Base-by-base conservation (phyloP, 2,113 vertebrate species). In the Lepisosteus oculatus region DNA sequence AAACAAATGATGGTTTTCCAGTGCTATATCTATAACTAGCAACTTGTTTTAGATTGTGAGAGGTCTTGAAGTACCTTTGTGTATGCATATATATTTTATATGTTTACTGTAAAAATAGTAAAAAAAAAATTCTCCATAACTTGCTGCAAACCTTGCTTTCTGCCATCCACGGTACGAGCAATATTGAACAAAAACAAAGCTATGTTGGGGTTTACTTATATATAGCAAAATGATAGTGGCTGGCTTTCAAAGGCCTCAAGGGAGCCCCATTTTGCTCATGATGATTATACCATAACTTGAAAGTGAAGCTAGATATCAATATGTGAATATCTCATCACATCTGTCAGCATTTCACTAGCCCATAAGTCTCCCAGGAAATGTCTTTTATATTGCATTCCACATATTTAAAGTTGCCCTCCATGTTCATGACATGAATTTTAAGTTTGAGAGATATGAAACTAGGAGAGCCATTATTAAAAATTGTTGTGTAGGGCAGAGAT, bases 231-330 rank as follows among this genome's bases (percentile, higher is more conserved):
- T n/a, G 13, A 59, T 59, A n/a, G 57, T 59, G 57, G 6, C 57
- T n/a, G 47, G 5, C 47, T 51, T 59, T 3, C 57, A 59, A 13
- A 59, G 9, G 12, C 57, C 57, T 55, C 57, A 13, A 59, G 57
- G 57, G 57, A 59, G 57, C 12, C 57, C 57, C 57, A 59, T 15
- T 59, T 13, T n/a, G 57, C 14, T 59, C 12, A n/a, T 13, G 12
- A 13, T 59, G 57, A 59, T 15, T 59, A 59, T 6, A n/a, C 5
- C 57, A 59, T 59, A 11, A 59, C 12, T 59, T 59, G n/a, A 59
- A 59, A 59, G 47, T 59, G 57, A 59, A 59, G 57, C 57, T 6
- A 59, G 57, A 4, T 59, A 59, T 59, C 57, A 59, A 59, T 59
- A 59, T 15, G 12, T 59, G 57, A 15, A 6, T 59, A 59, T 14